Evolutionary conservation across 92 coral and sea anemone species (phyloP).

Genomic region (Paragorgia papillata): DNA sequence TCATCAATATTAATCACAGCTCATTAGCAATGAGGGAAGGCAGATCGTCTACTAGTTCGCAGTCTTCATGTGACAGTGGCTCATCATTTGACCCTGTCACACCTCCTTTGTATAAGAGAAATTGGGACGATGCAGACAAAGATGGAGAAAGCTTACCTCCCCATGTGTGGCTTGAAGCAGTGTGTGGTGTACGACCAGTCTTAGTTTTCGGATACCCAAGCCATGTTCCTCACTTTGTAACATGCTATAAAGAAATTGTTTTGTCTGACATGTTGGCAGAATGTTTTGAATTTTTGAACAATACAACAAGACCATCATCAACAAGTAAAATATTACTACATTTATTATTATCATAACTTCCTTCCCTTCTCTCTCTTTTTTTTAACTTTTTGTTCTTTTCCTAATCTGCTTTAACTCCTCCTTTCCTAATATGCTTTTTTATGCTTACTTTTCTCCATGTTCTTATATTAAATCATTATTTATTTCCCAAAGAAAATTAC

Average conservation of each 20-base stretch:
- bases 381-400: too few relatives aligned
- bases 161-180: conserved; percentile 89
- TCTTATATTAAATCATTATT: too few relatives aligned
- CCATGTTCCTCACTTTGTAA: conserved; percentile 82
- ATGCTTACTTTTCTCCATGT: too few relatives aligned
- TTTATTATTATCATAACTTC: too few relatives aligned
- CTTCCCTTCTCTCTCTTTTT: too few relatives aligned
- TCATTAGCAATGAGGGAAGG: conserved; percentile 25
- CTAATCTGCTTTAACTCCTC: too few relatives aligned
- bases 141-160: conserved; percentile 67
- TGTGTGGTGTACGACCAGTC: conserved; percentile 95
- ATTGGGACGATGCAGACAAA: conserved; percentile 10
- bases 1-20: not conserved
- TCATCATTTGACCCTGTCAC: conserved; percentile 15
- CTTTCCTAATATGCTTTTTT: too few relatives aligned
- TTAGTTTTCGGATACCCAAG: conserved; percentile 78
- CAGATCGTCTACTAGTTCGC: conserved; percentile 38
- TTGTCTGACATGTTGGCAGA: conserved; percentile 84
- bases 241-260: conserved; percentile 84
- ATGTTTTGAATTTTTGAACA: conserved; percentile 65
- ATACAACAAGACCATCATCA: not conserved
- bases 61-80: conserved; percentile 41
- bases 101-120: conserved; percentile 21
- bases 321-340: conserved; percentile 19
- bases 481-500: too few relatives aligned